Percentiles rank a stretch among this genome's conserved stretches.
Evolutionary conservation across 2,888 invertebrate genomes (phyloP).

Genomic region (Agrotis segetum): DNA sequence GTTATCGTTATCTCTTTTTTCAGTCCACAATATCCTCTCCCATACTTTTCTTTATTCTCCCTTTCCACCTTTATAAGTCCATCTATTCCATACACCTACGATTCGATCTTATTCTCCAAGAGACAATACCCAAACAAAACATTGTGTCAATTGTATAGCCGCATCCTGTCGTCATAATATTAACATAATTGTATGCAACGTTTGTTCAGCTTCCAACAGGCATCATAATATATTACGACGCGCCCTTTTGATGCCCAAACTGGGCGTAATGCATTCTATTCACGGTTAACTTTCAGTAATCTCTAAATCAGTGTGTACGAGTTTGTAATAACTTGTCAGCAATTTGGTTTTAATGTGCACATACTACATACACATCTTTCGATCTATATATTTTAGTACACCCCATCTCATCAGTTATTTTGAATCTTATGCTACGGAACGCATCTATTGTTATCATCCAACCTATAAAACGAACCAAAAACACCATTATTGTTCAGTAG

Average conservation of each 20-base stretch:
- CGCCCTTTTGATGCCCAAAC: conserved; percentile 41
- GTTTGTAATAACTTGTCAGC: background rate
- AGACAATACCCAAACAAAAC: conserved; percentile 17
- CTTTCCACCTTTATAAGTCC: background rate
- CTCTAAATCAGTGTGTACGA: conserved; percentile 17
- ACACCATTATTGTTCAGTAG: too few relatives aligned
- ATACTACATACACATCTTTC: too few relatives aligned
- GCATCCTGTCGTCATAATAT: conserved; percentile 29
- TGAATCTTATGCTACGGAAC: too few relatives aligned
- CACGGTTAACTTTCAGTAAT: conserved; percentile 38
- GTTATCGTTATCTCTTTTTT: background rate
- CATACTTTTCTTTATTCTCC: background rate
- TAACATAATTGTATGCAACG: conserved; percentile 44
- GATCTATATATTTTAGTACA: too few relatives aligned
- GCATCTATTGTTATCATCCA: too few relatives aligned
- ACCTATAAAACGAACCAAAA: too few relatives aligned
- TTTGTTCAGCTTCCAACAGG: conserved; percentile 4
- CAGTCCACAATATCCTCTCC: background rate
- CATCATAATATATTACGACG: conserved; percentile 11
- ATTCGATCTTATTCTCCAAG: background rate
- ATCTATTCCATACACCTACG: background rate
- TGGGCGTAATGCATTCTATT: conserved; percentile 31
- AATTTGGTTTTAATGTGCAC: background rate
- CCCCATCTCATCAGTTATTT: too few relatives aligned
- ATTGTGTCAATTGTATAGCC: conserved; percentile 5